phyloP scores from a whole-genome alignment of 2,113 vertebrate species.

The Antechinus flavipes region DNA sequence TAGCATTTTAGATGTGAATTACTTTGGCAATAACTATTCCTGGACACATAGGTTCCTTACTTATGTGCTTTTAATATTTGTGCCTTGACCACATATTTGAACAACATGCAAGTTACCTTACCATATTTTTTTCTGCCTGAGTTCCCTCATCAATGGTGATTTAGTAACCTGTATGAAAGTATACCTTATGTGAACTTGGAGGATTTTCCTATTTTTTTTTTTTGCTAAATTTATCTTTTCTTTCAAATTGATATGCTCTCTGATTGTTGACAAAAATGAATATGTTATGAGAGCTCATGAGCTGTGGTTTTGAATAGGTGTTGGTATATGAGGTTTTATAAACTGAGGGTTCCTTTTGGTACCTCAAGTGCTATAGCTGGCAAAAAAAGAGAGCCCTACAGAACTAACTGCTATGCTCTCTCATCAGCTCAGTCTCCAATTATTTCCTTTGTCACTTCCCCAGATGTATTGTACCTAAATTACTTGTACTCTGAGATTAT shows the following conservation, averaged over 20 bases:
- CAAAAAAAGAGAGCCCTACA: neutral
- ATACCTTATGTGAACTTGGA: neutral
- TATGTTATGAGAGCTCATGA: neutral
- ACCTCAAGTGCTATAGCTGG: neutral
- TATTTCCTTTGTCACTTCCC: constrained; percentile 35
- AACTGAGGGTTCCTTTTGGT: neutral
- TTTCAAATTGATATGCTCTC: neutral
- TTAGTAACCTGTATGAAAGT: neutral
- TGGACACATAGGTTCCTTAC: neutral
- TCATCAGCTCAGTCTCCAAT: neutral
- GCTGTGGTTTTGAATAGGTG: neutral
- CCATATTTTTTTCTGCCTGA: neutral
- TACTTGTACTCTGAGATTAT: constrained; percentile 34
- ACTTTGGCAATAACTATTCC: neutral
- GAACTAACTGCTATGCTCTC: neutral
- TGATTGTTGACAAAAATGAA: neutral
- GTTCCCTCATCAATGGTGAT: neutral
- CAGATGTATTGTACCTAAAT: neutral
- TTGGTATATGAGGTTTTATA: neutral
- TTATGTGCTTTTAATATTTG: neutral
- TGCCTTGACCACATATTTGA: neutral
- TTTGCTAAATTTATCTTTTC: neutral
- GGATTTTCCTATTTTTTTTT: neutral
- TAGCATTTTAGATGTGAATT: neutral
- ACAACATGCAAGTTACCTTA: neutral